phyloP scores from a whole-genome alignment of 2,797 vertebrate genomes.

The Acrossocheilus fasciatus region DNA sequence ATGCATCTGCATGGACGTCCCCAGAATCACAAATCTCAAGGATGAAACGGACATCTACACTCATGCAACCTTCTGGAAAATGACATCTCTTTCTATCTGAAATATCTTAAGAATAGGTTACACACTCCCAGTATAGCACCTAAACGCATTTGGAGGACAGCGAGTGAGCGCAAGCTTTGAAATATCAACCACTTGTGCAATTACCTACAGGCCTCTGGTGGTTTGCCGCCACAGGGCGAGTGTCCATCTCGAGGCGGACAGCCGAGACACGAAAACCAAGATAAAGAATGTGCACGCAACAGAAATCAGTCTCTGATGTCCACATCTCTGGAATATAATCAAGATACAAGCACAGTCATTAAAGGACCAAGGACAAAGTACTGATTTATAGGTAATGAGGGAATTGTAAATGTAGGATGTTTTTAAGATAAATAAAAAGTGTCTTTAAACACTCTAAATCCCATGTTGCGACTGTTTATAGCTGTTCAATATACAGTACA shows the following conservation, averaged over 20 bases:
- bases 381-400: neutral
- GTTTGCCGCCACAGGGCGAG: constrained; percentile 40
- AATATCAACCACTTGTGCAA: constrained; percentile 61
- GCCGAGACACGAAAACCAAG: constrained; percentile 51
- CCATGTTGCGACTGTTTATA: neutral
- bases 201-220: constrained; percentile 57
- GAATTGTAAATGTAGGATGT: neutral
- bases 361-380: neutral
- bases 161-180: constrained; percentile 52
- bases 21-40: constrained; percentile 66
- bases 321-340: constrained; percentile 22
- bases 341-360: constrained; percentile 4
- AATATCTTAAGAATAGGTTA: constrained; percentile 55
- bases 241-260: constrained; percentile 53
- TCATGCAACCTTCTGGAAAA: constrained; percentile 42
- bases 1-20: constrained; percentile 73
- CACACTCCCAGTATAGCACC: constrained; percentile 42
- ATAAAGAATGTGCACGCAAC: constrained; percentile 48
- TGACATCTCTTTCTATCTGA: constrained; percentile 54
- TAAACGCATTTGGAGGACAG: constrained; percentile 50
- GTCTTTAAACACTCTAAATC: neutral
- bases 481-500: neutral
- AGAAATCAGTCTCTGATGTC: constrained; percentile 38
- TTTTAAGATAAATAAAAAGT: neutral
- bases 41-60: constrained; percentile 65